Conservation (phyloP, 2,888 invertebrate species). For the Azorinus chamasolen region DNA sequence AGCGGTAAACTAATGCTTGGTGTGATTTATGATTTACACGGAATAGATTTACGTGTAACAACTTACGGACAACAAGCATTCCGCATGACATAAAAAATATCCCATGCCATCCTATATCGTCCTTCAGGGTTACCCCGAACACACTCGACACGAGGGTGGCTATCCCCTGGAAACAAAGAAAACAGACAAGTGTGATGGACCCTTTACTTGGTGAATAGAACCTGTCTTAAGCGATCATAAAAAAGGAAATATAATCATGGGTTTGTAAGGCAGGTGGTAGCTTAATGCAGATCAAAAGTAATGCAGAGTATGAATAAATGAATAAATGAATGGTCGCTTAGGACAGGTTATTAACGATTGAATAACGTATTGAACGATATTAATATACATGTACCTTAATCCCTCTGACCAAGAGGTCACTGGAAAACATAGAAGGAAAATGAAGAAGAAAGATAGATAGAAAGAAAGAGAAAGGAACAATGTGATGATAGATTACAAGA, state of each 20-base stretch:
- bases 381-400: no score
- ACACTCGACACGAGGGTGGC: slow-evolving; percentile 73
- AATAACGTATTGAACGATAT: no score
- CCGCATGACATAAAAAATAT: slow-evolving; percentile 77
- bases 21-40: neutral
- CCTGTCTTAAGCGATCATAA: no score
- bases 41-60: neutral
- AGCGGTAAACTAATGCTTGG: no score
- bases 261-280: no score
- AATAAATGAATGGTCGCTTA: no score
- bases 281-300: no score
- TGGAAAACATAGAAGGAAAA: neutral
- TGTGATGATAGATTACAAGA: no score
- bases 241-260: no score
- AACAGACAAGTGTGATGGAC: neutral
- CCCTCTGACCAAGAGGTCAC: no score
- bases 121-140: slow-evolving; percentile 70
- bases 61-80: slow-evolving; percentile 76
- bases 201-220: neutral
- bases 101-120: slow-evolving; percentile 81
- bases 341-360: neutral
- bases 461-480: no score
- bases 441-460: neutral
- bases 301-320: no score
- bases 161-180: slow-evolving; percentile 59